A percentile compares a stretch with the other conserved stretches of the same genome.
Conservation (phyloP, 2,113 vertebrate species). For the Cygnus buccinator region DNA sequence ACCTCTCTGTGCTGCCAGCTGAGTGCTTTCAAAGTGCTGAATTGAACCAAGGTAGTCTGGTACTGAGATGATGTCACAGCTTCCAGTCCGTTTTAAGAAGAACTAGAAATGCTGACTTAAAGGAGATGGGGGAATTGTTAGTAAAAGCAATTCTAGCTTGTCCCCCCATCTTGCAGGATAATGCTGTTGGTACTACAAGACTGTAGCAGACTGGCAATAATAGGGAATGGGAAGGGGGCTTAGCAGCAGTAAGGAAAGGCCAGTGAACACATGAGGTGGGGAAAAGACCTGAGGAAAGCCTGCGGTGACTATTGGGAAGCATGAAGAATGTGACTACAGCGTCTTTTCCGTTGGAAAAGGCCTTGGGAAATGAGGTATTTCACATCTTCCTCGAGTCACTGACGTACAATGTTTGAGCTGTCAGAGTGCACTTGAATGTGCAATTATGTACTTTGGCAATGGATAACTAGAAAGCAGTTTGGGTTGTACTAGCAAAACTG, state of each 20-base stretch:
- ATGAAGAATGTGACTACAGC: background rate
- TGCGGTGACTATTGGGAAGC: background rate
- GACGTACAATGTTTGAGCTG: background rate
- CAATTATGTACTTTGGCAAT: background rate
- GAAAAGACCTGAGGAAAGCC: background rate
- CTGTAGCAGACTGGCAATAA: background rate
- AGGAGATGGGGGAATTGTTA: background rate
- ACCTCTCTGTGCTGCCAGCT: background rate
- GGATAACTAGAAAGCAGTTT: background rate
- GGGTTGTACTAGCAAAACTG: background rate
- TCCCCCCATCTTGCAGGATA: background rate
- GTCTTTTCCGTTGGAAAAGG: background rate
- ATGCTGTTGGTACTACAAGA: background rate
- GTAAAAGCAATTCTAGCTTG: background rate
- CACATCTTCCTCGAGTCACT: background rate
- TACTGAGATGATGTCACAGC: background rate
- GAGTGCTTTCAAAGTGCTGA: background rate
- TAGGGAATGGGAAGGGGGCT: background rate
- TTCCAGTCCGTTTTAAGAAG: constrained; percentile 7
- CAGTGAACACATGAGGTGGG: rapidly evolving
- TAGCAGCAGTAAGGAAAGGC: background rate
- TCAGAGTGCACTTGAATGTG: background rate
- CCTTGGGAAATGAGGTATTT: background rate
- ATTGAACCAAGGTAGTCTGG: background rate
- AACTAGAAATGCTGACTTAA: background rate